Conservation (phyloP, 1,140 invertebrate genomes). For the Diachasma alloeum region DNA sequence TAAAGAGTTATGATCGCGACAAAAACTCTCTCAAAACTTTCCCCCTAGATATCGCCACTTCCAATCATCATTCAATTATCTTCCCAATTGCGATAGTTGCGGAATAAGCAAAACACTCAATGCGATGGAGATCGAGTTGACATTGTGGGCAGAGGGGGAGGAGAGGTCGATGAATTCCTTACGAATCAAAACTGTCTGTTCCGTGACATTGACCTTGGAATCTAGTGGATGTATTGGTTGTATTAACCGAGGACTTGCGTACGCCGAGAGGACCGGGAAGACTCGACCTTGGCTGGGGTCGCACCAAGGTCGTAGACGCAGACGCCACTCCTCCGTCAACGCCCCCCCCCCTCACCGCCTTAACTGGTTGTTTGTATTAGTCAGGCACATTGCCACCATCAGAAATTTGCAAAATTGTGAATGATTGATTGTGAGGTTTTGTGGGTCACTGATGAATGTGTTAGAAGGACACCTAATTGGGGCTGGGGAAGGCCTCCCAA, state of each 20-base stretch:
- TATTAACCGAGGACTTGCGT: slow-evolving; percentile 35
- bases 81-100: no score
- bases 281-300: slow-evolving; percentile 57
- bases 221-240: slow-evolving; percentile 33
- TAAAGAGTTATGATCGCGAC: no score
- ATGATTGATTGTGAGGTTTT: no score
- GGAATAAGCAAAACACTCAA: no score
- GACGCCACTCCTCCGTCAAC: slow-evolving; percentile 43
- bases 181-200: slow-evolving; percentile 32
- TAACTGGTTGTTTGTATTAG: neutral
- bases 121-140: neutral
- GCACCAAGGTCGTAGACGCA: slow-evolving; percentile 59
- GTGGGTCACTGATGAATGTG: no score
- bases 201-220: slow-evolving; percentile 62
- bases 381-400: neutral
- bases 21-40: no score
- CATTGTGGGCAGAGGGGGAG: neutral
- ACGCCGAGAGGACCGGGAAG: slow-evolving; percentile 40
- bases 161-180: neutral
- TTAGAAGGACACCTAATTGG: no score
- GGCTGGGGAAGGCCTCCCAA: no score
- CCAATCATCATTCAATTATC: no score
- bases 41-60: no score
- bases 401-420: neutral
- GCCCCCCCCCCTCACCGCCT: neutral